phyloP scores from a whole-genome alignment of 2,797 vertebrate genomes.

The Smutsia gigantea region DNA sequence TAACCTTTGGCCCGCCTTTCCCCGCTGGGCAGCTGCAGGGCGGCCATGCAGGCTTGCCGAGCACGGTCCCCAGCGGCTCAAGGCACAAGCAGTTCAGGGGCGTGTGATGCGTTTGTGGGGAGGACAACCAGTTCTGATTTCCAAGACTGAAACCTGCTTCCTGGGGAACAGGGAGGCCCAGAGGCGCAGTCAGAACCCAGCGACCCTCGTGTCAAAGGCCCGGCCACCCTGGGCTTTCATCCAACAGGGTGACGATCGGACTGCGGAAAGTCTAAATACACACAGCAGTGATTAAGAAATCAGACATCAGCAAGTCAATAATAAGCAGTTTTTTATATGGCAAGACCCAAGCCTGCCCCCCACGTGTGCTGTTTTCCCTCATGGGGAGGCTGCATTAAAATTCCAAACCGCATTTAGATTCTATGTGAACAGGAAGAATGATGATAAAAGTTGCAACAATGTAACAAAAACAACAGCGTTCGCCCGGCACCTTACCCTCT shows the following conservation, averaged over 20 bases:
- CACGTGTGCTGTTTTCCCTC: background rate
- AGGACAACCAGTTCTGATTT: background rate
- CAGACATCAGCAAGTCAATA: background rate
- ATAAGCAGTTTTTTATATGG: background rate
- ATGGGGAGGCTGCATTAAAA: background rate
- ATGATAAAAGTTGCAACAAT: background rate
- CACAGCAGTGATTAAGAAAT: background rate
- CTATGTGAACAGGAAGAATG: background rate
- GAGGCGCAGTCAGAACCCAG: background rate
- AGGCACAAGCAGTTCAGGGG: background rate
- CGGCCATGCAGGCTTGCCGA: fast-evolving
- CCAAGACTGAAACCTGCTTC: background rate
- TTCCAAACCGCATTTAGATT: background rate
- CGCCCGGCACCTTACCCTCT: too few relatives aligned
- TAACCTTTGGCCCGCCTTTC: background rate
- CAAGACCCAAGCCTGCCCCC: background rate
- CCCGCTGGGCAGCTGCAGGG: fast-evolving
- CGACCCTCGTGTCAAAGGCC: background rate
- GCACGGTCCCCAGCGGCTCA: background rate
- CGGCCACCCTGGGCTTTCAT: background rate
- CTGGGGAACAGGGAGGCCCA: background rate
- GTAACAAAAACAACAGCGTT: background rate
- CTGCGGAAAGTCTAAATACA: background rate
- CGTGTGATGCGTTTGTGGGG: background rate
- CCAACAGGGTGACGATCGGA: background rate